Base-by-base conservation (phyloP, 1,140 invertebrate species). In the Latrodectus geometricus region DNA sequence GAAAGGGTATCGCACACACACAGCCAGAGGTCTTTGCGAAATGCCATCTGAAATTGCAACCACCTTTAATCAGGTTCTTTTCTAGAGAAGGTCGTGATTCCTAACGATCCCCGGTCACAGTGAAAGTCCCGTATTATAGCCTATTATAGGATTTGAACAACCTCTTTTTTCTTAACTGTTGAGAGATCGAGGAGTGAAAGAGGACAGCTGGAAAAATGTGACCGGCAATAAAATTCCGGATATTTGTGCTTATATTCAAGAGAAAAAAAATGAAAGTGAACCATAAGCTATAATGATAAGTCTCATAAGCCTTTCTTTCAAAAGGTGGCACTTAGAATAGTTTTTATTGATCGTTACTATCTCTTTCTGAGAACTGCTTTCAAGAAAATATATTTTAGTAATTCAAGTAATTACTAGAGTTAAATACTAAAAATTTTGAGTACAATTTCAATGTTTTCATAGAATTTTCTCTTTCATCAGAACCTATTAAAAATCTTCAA, bases 71-170 rank as follows among this genome's bases (percentile, higher is more conserved):
- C 80, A 61, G 56, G 70, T 52, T n/a, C 11, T 49, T 72, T 72
- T 50, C 68, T 81, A 50, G 50, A 35, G 35, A 70, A 81, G 77
- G 79, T 81, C 79, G 66, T 72, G 79, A 72, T 81, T 81, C 70
- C 79, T 81, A 81, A 81, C 68, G 66, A 81, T 56, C 54, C 17
- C 49, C 54, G 79, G 80, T 83, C 80, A 49, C 17, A 52, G 70
- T 35, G 61, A 68, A 83, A 48, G 54, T 73, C 80, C n/a, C 20
- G 15, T 17, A 21, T 83, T 56, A 73, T 83, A 70, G 35, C 56
- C 54, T 74, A 56, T 54, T 56, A 35, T 54, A 74, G 70, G 80
- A 83, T 74, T 21, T 21, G 8, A 17, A 66, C 14, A 48, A 17
- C 21, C 56, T 54, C 61, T 20, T 78, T 78, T 20, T n/a, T 61